Percentiles rank a stretch among this genome's conserved stretches.
Conservation (phyloP, 2,888 invertebrate genomes). For the Leuctra nigra region DNA sequence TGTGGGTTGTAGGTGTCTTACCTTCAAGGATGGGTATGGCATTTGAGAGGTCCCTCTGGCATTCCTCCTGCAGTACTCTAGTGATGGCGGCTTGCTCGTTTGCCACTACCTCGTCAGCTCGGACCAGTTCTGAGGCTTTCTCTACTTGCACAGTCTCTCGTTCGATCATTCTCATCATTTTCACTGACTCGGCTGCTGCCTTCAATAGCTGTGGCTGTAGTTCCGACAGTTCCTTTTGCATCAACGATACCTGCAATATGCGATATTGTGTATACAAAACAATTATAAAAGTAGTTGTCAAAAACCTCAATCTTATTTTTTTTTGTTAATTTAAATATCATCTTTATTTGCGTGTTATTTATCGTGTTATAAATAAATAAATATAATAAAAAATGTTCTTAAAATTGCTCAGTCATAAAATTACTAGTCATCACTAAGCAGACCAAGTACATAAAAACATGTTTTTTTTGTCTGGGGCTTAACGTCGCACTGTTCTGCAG, state of each 20-base stretch:
- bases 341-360: too few species aligned
- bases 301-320: not conserved
- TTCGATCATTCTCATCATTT: constrained; percentile 72
- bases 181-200: constrained; percentile 63
- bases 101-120: constrained; percentile 80
- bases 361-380: too few species aligned
- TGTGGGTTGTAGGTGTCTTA: constrained; percentile 3
- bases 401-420: too few species aligned
- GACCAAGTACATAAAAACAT: too few species aligned
- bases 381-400: too few species aligned
- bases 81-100: constrained; percentile 82
- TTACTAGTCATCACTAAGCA: too few species aligned
- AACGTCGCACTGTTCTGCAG: too few species aligned
- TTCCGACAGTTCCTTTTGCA: constrained; percentile 67
- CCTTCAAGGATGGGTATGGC: constrained; percentile 76
- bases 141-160: constrained; percentile 69
- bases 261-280: not conserved
- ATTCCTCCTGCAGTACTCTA: constrained; percentile 77
- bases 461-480: too few species aligned
- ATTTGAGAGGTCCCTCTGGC: constrained; percentile 86
- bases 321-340: too few species aligned
- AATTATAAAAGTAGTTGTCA: constrained; percentile 3
- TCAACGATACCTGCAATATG: constrained; percentile 54
- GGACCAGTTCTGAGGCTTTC: constrained; percentile 69
- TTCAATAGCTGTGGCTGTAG: constrained; percentile 67